These are phyloP conservation scores for Malacoctenus gilli DNA, from an alignment of 2,797 vertebrate genomes.

Conservation along the genomic window DNA sequence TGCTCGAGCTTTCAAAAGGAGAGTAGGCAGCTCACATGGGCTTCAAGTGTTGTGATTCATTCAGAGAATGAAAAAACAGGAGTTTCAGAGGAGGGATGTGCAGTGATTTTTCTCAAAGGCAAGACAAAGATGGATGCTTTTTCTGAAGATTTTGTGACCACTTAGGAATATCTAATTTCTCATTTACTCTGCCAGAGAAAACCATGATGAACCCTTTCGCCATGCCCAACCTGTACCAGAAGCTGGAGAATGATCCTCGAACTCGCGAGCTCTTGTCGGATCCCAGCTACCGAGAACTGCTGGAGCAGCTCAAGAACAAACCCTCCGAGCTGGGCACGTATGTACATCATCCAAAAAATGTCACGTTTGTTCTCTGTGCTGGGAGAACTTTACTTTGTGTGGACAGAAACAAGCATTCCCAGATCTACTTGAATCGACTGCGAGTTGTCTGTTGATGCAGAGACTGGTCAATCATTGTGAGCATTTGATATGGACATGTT, in stretches of 20 bases:
- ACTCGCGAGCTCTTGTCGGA: conserved; percentile 86
- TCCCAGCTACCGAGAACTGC: conserved; percentile 88
- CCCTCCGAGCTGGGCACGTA: conserved; percentile 90
- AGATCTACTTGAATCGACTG: too few species aligned
- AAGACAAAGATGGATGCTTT: too few species aligned
- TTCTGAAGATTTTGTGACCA: conserved; percentile 1
- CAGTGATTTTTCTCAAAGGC: too few species aligned
- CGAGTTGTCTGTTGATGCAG: too few species aligned
- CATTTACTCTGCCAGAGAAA: conserved; percentile 79
- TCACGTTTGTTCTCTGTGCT: too few species aligned
- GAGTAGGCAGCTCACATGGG: conserved; percentile 19
- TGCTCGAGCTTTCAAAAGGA: conserved; percentile 18
- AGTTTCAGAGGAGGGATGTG: conserved; percentile 5
- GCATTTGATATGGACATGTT: too few species aligned
- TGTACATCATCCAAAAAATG: conserved; percentile 38
- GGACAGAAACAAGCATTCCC: too few species aligned
- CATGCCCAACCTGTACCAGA: conserved; percentile 89
- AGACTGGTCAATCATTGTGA: too few species aligned
- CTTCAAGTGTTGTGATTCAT: conserved; percentile 32
- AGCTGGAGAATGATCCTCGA: conserved; percentile 88
- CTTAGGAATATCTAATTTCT: conserved; percentile 10
- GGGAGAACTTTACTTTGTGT: too few species aligned
- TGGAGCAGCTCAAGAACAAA: conserved; percentile 89
- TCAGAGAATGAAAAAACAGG: conserved; percentile 1
- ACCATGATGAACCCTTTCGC: conserved; percentile 95